Evolutionary conservation across 2,113 vertebrate genomes (phyloP).

Genomic region (Paratilapia polleni): DNA sequence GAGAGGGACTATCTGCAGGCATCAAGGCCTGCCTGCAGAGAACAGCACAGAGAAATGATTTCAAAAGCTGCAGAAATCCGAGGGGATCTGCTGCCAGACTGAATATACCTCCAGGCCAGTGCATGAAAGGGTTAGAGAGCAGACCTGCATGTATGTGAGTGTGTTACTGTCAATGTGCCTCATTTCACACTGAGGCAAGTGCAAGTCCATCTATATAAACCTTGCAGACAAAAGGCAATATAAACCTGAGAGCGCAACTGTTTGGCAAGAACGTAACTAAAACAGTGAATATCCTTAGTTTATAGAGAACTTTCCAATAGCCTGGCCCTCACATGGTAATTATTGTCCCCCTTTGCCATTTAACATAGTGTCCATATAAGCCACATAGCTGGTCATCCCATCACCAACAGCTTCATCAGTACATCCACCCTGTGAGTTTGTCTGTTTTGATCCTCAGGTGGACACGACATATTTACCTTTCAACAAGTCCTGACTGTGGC

Average conservation of each 20-base stretch:
- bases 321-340: constrained; percentile 33
- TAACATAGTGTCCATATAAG: constrained; percentile 64
- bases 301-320: constrained; percentile 43
- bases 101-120: constrained; percentile 73
- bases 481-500: constrained; percentile 83
- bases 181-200: constrained; percentile 54
- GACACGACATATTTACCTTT: constrained; percentile 87
- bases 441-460: constrained; percentile 77
- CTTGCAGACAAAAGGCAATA: constrained; percentile 58
- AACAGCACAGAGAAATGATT: constrained; percentile 69
- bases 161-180: constrained; percentile 59
- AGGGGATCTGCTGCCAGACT: constrained; percentile 76
- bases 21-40: constrained; percentile 71
- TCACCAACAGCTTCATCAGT: constrained; percentile 57
- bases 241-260: constrained; percentile 69
- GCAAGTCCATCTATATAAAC: constrained; percentile 54
- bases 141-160: constrained; percentile 55
- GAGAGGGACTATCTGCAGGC: constrained; percentile 65
- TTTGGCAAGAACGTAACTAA: constrained; percentile 50
- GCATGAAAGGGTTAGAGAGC: constrained; percentile 66
- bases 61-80: constrained; percentile 77
- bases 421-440: constrained; percentile 69
- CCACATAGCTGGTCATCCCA: constrained; percentile 60
- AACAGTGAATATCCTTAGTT: constrained; percentile 49
- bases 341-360: constrained; percentile 44